Evolutionary conservation across 2,888 invertebrate species (phyloP), one percentile per base, ranked within the genome.

Genomic region (Cantharis nigra): DNA sequence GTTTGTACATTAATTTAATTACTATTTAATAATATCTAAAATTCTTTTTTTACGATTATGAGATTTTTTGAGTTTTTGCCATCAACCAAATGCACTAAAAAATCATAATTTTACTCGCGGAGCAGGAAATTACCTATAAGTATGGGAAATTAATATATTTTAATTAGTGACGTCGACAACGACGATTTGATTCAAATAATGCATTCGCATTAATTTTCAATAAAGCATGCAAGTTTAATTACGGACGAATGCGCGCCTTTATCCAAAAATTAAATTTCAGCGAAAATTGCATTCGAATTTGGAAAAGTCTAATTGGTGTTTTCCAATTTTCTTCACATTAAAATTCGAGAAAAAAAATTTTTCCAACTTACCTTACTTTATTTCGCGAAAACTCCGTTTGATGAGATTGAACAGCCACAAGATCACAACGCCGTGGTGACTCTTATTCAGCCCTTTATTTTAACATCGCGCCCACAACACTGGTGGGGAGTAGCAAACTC

Each of bases 401-500:
- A 49, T 49, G 49, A 49, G 49, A 13, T 49, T 49, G 49, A 49
- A 49, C 49, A 49, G 49, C 49, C 49, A 72, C 69, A 75, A 65
- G 65, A 75, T 75, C 72, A 67, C 78, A 74, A 78, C 78, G 75
- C 72, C 72, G 75, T 78, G 67, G 72, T 72, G 49, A 49, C 49
- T 49, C 49, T 49, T 77, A 74, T 78, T 78, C 78, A 80, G 78
- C 78, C 77, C 78, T 80, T 80, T 80, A 80, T 79, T 79, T 77
- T 79, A 73, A 79, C 77, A 74, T 75, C 72, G 76, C 80, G 79
- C 79, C 80, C 78, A 80, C 79, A 78, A 67, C 63, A 9, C 23
- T 63, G 72, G 80, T 74, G 75, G 79, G 80, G 78, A 74, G 75
- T 70, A 64, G 71, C 30, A 28, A 63, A 49, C 67, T 67, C 26